Evolutionary conservation across 2,113 vertebrate species (phyloP).

Genomic region (Diadophis punctatus): DNA sequence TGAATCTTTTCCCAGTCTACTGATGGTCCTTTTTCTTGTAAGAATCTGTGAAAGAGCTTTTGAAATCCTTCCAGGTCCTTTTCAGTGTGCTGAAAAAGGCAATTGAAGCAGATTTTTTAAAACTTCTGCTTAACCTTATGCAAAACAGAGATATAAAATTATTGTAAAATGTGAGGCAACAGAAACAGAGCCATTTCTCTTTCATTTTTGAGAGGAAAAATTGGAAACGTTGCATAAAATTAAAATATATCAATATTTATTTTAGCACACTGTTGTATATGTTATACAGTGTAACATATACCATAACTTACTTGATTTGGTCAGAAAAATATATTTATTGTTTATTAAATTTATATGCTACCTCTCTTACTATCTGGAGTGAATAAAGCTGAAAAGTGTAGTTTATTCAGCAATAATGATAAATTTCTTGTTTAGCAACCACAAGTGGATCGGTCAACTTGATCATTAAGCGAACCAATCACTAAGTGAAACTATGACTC

Average conservation of each 20-base stretch:
- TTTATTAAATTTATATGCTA: too few relatives aligned
- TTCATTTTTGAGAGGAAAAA: not conserved
- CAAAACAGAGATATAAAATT: not conserved
- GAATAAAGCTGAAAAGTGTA: not conserved
- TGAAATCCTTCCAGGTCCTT: conserved; percentile 95
- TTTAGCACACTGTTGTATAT: not conserved
- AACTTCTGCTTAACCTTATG: not conserved
- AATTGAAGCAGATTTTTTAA: not conserved
- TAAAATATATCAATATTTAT: not conserved
- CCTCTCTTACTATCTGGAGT: not conserved
- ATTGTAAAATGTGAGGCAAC: not conserved
- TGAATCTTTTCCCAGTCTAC: conserved; percentile 95
- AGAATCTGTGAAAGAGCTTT: conserved; percentile 94
- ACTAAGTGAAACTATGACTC: not conserved
- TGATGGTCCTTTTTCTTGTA: conserved; percentile 93
- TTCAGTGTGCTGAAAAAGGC: conserved; percentile 78
- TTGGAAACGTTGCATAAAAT: not conserved
- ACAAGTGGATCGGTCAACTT: not conserved
- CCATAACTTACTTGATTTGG: not conserved
- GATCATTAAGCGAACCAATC: not conserved
- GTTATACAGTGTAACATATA: not conserved
- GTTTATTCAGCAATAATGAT: not conserved
- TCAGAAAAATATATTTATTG: not conserved
- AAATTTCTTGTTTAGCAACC: not conserved
- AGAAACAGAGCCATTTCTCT: not conserved